Evolutionary conservation across 2,113 vertebrate genomes (phyloP).

Genomic region (Tachysurus fulvidraco): DNA sequence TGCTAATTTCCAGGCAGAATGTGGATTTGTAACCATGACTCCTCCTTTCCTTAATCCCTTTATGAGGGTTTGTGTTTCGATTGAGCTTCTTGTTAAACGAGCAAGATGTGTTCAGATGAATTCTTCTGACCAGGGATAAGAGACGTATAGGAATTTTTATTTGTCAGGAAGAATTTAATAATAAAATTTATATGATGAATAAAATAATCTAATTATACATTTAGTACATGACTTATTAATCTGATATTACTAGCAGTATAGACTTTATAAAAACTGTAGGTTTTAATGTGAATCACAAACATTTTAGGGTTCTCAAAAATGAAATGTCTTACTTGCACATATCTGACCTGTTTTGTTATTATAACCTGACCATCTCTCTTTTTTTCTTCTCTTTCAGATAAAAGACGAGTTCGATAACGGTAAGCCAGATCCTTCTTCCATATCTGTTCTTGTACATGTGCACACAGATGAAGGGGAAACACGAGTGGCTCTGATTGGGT

Average conservation of each 20-base stretch:
- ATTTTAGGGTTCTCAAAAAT: neutral
- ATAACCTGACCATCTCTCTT: conserved; percentile 19
- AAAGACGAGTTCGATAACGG: conserved; percentile 89
- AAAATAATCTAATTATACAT: neutral
- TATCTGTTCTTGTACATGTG: neutral
- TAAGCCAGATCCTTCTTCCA: conserved; percentile 71
- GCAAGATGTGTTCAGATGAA: neutral
- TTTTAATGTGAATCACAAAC: neutral
- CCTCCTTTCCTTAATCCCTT: neutral
- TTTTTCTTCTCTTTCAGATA: conserved; percentile 71
- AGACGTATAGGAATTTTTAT: neutral
- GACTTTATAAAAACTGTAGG: too few relatives aligned
- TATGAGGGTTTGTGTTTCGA: neutral
- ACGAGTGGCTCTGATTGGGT: neutral
- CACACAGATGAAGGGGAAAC: neutral
- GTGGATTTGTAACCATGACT: neutral
- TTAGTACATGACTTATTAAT: neutral
- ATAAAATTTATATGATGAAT: neutral
- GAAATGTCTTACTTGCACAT: neutral
- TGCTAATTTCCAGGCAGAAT: neutral
- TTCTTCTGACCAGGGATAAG: neutral
- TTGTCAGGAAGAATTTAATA: neutral
- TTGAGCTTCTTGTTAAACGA: neutral
- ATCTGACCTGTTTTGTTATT: neutral
- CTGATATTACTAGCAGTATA: neutral